Base-by-base conservation (phyloP, 2,888 invertebrate species). In the Hoplodrina ambigua region DNA sequence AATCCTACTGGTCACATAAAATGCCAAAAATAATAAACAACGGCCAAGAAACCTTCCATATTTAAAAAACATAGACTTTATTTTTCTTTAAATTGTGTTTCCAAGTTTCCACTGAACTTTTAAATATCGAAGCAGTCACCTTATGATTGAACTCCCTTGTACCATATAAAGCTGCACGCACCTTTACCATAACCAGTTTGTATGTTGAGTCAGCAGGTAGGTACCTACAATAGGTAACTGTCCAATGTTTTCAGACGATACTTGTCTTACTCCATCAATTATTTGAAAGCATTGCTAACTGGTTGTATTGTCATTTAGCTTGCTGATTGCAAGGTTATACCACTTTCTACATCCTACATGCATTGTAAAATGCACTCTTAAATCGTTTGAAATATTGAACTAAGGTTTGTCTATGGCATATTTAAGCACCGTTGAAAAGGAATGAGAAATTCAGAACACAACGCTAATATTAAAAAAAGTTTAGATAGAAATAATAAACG, bases 261-360 rank as follows among this genome's bases (percentile, higher is more conserved):
- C 56, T 55, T n/a, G n/a, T n/a, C n/a, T n/a, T 58, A 60, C 56
- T 30, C 20, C 30, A 63, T 15, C 54, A 54, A 75, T 68, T 64
- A 75, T 56, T 59, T 54, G 65, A 72, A 75, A 70, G 56, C 46
- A 63, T 55, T 63, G 52, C 44, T 68, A 67, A 72, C 72, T 55
- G 72, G 78, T 72, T 58, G 25, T 58, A 49, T 65, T 49, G 75
- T 63, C 20, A 74, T 56, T 25, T 25, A 25, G 25, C 25, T 25
- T 25, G 25, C 25, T 25, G 25, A 25, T 25, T 25, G 25, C 25
- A 25, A 25, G 25, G 25, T 25, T 25, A 2, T 2, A 25, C 25
- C 25, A 25, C 25, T 25, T 25, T 25, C 25, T 25, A 25, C 25
- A 25, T 25, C 25, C 25, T 2, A 25, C 25, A 25, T 25, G 25